These are phyloP conservation scores for Diadema setosum DNA, from an alignment of 35 echinoderm and acorn worm species.

Conservation along the genomic window DNA sequence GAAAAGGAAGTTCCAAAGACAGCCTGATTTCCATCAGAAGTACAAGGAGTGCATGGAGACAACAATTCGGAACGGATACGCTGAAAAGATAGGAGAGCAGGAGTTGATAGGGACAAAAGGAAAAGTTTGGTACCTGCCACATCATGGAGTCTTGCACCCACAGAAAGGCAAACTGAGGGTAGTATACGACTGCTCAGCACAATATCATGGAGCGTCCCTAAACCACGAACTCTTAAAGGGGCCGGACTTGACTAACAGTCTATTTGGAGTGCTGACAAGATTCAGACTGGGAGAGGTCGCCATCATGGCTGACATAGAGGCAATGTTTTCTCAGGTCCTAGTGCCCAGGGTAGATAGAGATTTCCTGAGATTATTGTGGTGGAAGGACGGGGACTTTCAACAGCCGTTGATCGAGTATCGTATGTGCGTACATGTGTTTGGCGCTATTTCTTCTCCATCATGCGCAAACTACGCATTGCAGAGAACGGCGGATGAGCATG, in stretches of 20 bases:
- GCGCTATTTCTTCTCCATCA: slow-evolving; percentile 33
- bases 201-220: slow-evolving; percentile 1
- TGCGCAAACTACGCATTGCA: slow-evolving; percentile 28
- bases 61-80: slow-evolving; percentile 42
- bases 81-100: too few species aligned
- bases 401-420: not conserved
- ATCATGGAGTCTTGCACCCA: slow-evolving; percentile 59
- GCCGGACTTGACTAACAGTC: slow-evolving; percentile 37
- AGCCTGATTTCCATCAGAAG: slow-evolving; percentile 11
- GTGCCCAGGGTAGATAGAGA: not conserved
- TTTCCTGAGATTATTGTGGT: slow-evolving; percentile 31
- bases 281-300: slow-evolving; percentile 15
- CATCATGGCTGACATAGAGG: slow-evolving; percentile 17
- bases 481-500: slow-evolving; percentile 21
- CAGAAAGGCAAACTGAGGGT: slow-evolving; percentile 41
- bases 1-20: slow-evolving; percentile 8
- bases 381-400: not conserved
- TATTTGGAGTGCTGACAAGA: slow-evolving; percentile 40
- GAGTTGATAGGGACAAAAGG: too few species aligned
- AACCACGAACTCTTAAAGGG: slow-evolving; percentile 45
- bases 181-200: slow-evolving; percentile 54
- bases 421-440: slow-evolving; percentile 20
- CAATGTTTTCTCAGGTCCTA: slow-evolving; percentile 31
- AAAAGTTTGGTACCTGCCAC: too few species aligned
- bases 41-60: slow-evolving; percentile 33